Evolutionary conservation across 2,797 vertebrate species (phyloP).

Genomic region (Pangasius krempfi): DNA sequence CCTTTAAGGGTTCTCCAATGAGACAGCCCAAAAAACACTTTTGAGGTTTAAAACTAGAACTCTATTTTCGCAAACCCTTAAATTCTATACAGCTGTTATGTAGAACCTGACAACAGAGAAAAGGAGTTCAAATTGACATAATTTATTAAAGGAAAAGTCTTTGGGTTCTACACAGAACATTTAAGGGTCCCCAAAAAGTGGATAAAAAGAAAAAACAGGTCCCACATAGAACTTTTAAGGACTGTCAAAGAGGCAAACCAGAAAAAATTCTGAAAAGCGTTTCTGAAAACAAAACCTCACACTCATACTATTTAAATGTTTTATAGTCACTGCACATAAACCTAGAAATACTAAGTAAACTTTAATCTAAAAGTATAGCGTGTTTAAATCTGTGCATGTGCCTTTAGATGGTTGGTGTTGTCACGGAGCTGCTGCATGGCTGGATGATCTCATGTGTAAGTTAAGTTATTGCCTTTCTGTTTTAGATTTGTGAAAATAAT

Average conservation of each 20-base stretch:
- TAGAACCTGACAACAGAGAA: neutral
- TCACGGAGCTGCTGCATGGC: neutral
- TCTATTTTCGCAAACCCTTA: no score
- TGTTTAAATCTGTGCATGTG: neutral
- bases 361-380: neutral
- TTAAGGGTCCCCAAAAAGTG: neutral
- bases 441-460: neutral
- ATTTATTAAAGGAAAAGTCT: neutral
- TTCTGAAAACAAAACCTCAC: no score
- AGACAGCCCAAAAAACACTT: no score
- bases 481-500: neutral
- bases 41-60: no score
- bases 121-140: neutral
- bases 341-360: neutral
- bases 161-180: neutral
- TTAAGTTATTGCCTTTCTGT: neutral
- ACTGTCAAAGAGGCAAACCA: neutral
- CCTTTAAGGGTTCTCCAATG: no score
- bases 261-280: neutral
- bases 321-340: constrained; percentile 13
- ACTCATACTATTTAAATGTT: neutral
- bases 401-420: neutral
- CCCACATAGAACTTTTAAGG: neutral
- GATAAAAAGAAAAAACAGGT: neutral
- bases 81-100: no score